Percentiles rank a stretch among this genome's conserved stretches.
Evolutionary conservation across 2,113 vertebrate species (phyloP).

Genomic region (Sminthopsis crassicaudata): DNA sequence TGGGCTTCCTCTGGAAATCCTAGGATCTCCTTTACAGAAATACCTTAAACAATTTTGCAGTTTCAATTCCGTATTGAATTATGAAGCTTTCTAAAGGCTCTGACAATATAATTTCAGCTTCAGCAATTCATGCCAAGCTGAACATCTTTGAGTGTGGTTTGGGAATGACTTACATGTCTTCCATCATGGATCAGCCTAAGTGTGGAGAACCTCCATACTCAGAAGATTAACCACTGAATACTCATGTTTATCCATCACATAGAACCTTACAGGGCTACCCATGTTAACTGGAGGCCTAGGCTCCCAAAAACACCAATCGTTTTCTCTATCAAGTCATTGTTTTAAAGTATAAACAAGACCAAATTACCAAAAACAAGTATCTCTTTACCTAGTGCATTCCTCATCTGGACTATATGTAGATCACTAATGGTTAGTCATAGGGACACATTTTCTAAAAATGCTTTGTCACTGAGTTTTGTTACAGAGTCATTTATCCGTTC

Average conservation of each 20-base stretch:
- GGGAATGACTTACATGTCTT: background rate
- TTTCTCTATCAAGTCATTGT: background rate
- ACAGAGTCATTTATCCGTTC: slow-evolving; percentile 47
- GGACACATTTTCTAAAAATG: slow-evolving; percentile 14
- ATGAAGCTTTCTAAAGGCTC: background rate
- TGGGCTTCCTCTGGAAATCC: background rate
- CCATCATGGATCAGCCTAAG: background rate
- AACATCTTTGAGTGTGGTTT: background rate
- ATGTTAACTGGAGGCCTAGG: background rate
- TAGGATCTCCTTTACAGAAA: background rate
- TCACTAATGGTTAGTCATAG: background rate
- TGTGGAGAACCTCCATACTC: background rate
- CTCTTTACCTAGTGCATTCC: background rate
- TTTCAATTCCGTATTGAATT: background rate
- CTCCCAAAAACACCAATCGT: background rate
- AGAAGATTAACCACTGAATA: background rate
- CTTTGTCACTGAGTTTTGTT: slow-evolving; percentile 34
- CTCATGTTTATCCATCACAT: background rate
- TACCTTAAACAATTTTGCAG: background rate
- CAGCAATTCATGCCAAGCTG: background rate
- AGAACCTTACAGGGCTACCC: background rate
- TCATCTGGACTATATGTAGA: background rate
- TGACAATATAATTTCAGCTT: background rate
- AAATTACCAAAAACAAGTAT: background rate
- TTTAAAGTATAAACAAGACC: background rate